Conservation (phyloP, 2,888 invertebrate species). For the Drosophila flavopinicola region DNA sequence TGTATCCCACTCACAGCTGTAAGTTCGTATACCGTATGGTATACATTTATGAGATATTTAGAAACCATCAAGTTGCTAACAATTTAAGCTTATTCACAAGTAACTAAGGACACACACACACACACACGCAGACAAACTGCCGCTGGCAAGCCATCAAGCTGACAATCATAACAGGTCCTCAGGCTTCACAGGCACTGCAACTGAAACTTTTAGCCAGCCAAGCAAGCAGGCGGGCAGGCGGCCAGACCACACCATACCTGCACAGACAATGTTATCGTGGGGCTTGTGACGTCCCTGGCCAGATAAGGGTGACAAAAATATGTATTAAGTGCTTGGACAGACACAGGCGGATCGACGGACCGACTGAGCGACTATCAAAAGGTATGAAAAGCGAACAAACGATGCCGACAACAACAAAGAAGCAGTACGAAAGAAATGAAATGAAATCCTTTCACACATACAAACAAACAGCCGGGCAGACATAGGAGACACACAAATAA, state of each 20-base stretch:
- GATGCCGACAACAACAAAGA: conserved; percentile 41
- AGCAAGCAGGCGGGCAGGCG: conserved; percentile 3
- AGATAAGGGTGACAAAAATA: conserved; percentile 79
- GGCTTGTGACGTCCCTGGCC: conserved; percentile 62
- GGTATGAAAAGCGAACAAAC: conserved; percentile 65
- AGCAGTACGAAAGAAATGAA: conserved; percentile 66
- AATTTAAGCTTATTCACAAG: conserved; percentile 61
- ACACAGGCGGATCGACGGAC: conserved; percentile 15
- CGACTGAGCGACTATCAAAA: conserved; percentile 44
- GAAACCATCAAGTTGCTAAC: conserved; percentile 29
- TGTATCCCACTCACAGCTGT: conserved; percentile 12
- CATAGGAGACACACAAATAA: conserved; percentile 29
- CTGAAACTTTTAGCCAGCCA: conserved; percentile 10
- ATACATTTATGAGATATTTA: not conserved
- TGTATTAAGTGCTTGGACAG: conserved; percentile 72
- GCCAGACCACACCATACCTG: not conserved
- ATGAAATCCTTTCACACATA: conserved; percentile 73
- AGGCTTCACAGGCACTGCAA: conserved; percentile 20
- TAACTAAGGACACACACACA: conserved; percentile 23
- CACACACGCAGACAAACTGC: conserved; percentile 5
- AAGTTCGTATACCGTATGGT: not conserved
- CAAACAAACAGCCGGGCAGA: conserved; percentile 5
- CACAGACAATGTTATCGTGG: conserved; percentile 66
- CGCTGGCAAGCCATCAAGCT: conserved; percentile 53
- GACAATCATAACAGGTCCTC: conserved; percentile 68